Base-by-base conservation (phyloP, 2,797 vertebrate genomes). In the Graptemys geographica region DNA sequence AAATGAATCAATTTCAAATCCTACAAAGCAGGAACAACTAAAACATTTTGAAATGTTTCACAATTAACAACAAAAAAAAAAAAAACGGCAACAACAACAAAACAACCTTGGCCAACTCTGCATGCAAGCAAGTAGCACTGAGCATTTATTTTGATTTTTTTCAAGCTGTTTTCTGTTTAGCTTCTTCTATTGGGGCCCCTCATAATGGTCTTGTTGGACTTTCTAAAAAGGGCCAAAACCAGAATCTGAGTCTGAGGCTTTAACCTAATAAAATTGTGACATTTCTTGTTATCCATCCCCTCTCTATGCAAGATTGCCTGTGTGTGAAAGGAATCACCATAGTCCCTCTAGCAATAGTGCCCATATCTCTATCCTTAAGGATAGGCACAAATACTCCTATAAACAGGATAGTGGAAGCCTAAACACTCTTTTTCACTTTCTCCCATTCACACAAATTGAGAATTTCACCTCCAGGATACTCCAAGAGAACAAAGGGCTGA, bases 81-180 rank as follows among this genome's bases (percentile, higher is more conserved):
- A 5, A 25, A 21, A 11, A 11, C 82, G 80, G n/a, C 82, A 59
- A 44, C 0, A 0, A 5, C 0, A 53, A 4, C 33, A 72, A 53
- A 9, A 44, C 1, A 1, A n/a, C 25, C 52, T 83, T 79, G 0
- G 31, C 0, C 78, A 76, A 23, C 9, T 79, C 72, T 81, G 23
- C 15, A 52, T 79, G 18, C 19, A 19, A 65, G 16, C 16, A 19
- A 65, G 2, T 65, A 19, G 16, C 16, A 19, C 53, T 83, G 57
- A 3, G 47, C 4, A 55, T 5, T 55, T 59, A 79, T 27, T 91
- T 90, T 37, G 28, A 51, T n/a, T 76, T 78, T 90, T 85, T 8
- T 41, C 21, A 65, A 8, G 4, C 28, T 79, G 92, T 59, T 82
- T 92, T 11, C 28, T 11, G 53, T 86, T 44, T 33, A 49, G 78